Conservation (phyloP, 2,113 vertebrate genomes). For the Cyrtonyx montezumae region DNA sequence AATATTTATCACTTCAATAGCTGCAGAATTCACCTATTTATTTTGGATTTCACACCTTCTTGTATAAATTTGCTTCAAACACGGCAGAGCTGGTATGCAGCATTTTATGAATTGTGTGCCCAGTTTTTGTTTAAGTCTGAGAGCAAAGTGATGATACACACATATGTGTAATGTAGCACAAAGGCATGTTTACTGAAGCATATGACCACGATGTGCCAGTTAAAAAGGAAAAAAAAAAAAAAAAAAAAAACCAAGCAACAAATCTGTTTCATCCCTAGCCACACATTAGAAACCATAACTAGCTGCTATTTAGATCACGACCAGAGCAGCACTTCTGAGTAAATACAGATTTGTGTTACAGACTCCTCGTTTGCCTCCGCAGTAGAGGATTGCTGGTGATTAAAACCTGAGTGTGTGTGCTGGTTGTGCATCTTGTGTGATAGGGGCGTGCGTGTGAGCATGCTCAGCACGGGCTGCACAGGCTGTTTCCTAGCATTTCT, state of each 20-base stretch:
- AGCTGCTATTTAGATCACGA: slow-evolving; percentile 45
- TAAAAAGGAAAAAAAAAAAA: slow-evolving; percentile 15
- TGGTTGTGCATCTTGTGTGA: neutral
- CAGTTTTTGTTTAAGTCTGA: slow-evolving; percentile 69
- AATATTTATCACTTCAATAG: neutral
- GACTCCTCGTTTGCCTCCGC: neutral
- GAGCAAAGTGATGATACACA: slow-evolving; percentile 55
- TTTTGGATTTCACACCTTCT: slow-evolving; percentile 63
- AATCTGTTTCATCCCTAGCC: slow-evolving; percentile 43
- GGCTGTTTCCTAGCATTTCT: neutral
- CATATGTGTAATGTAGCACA: slow-evolving; percentile 77
- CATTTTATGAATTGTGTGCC: slow-evolving; percentile 32
- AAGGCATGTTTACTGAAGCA: slow-evolving; percentile 74
- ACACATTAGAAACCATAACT: slow-evolving; percentile 58
- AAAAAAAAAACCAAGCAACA: neutral
- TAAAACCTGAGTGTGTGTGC: neutral
- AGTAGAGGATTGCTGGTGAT: neutral
- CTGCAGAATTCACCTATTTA: slow-evolving; percentile 16
- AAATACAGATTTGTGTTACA: neutral
- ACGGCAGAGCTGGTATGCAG: slow-evolving; percentile 33
- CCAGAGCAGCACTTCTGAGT: slow-evolving; percentile 8
- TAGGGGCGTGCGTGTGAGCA: neutral
- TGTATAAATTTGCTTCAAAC: slow-evolving; percentile 33
- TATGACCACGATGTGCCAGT: slow-evolving; percentile 67
- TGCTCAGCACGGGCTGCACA: neutral